Conservation (phyloP, 2,113 vertebrate genomes). For the Ceyx melanurus region DNA sequence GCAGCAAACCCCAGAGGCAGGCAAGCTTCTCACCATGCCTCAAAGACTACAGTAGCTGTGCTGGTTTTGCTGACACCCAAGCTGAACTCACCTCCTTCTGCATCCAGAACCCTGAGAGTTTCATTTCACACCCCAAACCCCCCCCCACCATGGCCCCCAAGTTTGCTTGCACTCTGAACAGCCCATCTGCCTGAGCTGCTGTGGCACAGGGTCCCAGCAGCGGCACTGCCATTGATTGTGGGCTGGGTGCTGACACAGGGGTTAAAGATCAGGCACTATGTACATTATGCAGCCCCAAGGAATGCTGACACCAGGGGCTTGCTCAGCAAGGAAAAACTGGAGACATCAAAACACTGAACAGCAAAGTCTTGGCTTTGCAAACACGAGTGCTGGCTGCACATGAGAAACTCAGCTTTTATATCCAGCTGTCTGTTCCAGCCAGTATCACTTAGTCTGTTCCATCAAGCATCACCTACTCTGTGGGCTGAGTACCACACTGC, state of each 20-base stretch:
- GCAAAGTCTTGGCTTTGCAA: conserved; percentile 30
- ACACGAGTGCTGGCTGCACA: conserved; percentile 40
- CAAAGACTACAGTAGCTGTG: neutral
- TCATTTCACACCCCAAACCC: neutral
- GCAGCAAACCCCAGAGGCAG: neutral
- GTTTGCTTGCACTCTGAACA: neutral
- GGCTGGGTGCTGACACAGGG: conserved; percentile 40
- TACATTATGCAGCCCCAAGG: conserved; percentile 48
- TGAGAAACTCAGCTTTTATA: conserved; percentile 28
- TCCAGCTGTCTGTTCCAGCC: conserved; percentile 35
- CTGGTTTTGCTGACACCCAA: neutral
- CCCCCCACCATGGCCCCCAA: neutral
- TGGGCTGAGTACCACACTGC: conserved; percentile 8
- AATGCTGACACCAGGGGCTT: conserved; percentile 54
- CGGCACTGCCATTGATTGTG: conserved; percentile 58
- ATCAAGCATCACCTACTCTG: conserved; percentile 27
- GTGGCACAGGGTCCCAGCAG: conserved; percentile 12
- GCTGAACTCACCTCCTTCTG: neutral
- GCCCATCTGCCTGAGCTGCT: conserved; percentile 56
- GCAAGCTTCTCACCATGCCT: neutral
- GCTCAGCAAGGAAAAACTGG: conserved; percentile 25
- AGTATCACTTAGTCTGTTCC: conserved; percentile 34
- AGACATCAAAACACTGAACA: conserved; percentile 13
- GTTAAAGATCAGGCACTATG: conserved; percentile 53
- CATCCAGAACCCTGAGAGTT: neutral